Conservation (phyloP, 2,113 vertebrate genomes). For the Ailurus styani region DNA sequence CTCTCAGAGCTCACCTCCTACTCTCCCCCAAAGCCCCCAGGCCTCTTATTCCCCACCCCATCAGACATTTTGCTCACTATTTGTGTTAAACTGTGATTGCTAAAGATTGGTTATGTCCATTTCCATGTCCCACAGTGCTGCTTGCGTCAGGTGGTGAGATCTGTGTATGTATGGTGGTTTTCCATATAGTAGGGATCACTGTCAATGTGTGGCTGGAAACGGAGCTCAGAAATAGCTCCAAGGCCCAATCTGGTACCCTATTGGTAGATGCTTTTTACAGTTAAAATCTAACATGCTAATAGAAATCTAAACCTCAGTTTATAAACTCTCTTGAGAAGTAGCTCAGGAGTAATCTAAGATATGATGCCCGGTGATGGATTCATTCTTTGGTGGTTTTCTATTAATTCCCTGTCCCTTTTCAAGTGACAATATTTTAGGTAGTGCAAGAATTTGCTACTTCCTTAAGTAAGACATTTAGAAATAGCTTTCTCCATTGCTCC, state of each 20-base stretch:
- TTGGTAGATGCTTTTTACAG: neutral
- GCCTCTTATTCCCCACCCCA: neutral
- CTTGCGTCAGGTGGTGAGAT: neutral
- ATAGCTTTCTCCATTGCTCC: neutral
- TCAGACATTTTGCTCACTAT: neutral
- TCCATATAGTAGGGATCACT: neutral
- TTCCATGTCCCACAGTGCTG: neutral
- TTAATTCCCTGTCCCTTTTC: neutral
- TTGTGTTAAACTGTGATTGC: neutral
- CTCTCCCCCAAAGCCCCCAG: neutral
- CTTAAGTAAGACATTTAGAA: neutral
- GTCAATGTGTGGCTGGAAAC: neutral
- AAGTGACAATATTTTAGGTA: neutral
- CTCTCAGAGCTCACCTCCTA: neutral
- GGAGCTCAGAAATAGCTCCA: neutral
- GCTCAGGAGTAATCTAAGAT: neutral
- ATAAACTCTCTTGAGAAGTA: neutral
- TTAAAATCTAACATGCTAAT: neutral
- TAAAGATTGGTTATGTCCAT: neutral
- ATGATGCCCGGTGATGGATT: neutral
- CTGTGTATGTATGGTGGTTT: neutral
- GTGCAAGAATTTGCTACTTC: neutral
- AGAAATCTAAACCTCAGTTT: neutral
- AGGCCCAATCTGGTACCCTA: neutral
- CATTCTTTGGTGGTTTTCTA: neutral